Conservation (phyloP, 2,888 invertebrate genomes). For the Acleris literana region DNA sequence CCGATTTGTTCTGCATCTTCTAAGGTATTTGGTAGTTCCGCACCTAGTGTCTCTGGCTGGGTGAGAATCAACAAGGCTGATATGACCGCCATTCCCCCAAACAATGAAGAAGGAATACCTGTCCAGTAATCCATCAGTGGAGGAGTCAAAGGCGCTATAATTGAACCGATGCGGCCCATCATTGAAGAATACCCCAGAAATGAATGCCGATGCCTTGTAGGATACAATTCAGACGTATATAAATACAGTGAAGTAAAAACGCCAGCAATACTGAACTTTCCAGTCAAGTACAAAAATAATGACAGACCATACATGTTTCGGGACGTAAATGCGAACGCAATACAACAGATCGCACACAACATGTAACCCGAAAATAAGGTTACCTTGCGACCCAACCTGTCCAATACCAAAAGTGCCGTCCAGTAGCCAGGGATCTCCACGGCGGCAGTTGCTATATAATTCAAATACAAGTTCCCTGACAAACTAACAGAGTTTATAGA, state of each 20-base stretch:
- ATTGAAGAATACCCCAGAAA: conserved; percentile 87
- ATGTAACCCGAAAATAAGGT: conserved; percentile 67
- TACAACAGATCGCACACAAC: conserved; percentile 77
- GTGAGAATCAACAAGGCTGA: conserved; percentile 67
- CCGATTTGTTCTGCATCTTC: conserved; percentile 74
- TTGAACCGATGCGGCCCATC: conserved; percentile 88
- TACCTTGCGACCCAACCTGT: conserved; percentile 82
- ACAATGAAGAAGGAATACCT: conserved; percentile 72
- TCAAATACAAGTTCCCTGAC: conserved; percentile 89
- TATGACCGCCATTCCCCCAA: conserved; percentile 65
- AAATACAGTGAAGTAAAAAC: conserved; percentile 87
- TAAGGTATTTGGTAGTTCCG: conserved; percentile 72
- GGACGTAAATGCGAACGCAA: conserved; percentile 79
- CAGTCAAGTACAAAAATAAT: conserved; percentile 80
- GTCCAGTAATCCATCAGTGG: conserved; percentile 82
- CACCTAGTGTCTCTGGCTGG: conserved; percentile 71
- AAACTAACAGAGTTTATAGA: conserved; percentile 90
- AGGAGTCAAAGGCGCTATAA: conserved; percentile 87
- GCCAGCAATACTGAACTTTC: conserved; percentile 86
- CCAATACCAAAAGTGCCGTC: conserved; percentile 85
- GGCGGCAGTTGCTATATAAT: conserved; percentile 86
- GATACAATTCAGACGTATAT: conserved; percentile 88
- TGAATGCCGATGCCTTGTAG: conserved; percentile 87
- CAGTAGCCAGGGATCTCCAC: conserved; percentile 90
- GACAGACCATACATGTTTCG: conserved; percentile 57